Evolutionary conservation across 2,888 invertebrate species (phyloP), one percentile per base, ranked within the genome.

Genomic region (Trypoxylon attenuatum): DNA sequence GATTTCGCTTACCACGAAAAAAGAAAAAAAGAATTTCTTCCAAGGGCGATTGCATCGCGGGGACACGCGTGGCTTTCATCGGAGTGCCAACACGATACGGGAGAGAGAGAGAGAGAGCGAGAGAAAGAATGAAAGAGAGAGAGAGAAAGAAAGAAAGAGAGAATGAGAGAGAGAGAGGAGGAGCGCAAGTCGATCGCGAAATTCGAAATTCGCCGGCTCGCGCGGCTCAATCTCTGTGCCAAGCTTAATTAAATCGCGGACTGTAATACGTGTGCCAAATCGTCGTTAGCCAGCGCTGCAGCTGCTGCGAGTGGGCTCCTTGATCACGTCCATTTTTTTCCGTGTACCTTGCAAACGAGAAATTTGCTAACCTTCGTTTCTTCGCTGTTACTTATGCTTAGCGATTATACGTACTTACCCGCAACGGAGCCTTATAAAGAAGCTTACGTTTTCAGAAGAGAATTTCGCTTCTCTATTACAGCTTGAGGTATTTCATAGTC

Each of bases 191-290:
- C 53, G 41, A 65, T 73, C 57, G 63, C 43, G 41, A 33, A 50
- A 60, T 55, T 55, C 43, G 41, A 33, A 50, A 60, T 55, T 55
- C 47, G 57, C 58, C 61, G 39, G 42, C 33, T 33, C 46, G 61
- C 53, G 29, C 66, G 63, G 61, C 69, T 69, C 63, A 58, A 68
- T 57, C 41, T 50, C 58, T 62, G 74, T 74, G 74, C 74, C 74
- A 74, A 74, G 65, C 50, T 72, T 60, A 49, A 45, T 13, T 57
- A 57, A 52, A 57, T 62, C 54, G 63, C 49, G 46, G 67, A 56
- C 63, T 42, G 53, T 63, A 60, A 66, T 33, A 55, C 49, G 62
- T 65, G 74, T 74, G 74, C 74, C 74, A 74, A 74, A 74, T 64
- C 57, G 64, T 51, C 42, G 49, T 60, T 65, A 59, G 52, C 45